These are phyloP conservation scores for Ceyx cyanopectus DNA, from an alignment of 2,113 vertebrate species.

Conservation along the genomic window DNA sequence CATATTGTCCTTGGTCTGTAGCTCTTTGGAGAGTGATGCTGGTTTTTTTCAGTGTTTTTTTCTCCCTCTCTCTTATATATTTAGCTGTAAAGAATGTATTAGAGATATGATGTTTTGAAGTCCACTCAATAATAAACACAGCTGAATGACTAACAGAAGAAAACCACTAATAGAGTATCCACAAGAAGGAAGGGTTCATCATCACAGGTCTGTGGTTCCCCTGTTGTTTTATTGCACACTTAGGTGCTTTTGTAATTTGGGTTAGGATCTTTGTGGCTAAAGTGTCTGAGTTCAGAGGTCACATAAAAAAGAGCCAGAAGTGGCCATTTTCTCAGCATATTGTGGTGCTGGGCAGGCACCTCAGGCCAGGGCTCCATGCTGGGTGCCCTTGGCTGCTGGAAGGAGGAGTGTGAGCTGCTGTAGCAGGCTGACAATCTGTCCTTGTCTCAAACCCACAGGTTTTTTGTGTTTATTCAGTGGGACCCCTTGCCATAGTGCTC, in stretches of 20 bases:
- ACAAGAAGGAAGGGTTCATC: background rate
- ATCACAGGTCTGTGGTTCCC: background rate
- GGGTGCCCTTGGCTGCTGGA: background rate
- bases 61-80: background rate
- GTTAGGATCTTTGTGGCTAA: background rate
- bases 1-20: background rate
- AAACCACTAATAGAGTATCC: background rate
- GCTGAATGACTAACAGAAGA: background rate
- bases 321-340: background rate
- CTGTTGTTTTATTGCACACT: background rate
- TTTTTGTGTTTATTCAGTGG: background rate
- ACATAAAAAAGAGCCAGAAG: background rate
- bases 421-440: background rate
- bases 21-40: background rate
- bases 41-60: background rate
- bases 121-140: background rate
- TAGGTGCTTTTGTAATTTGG: background rate
- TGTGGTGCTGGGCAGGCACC: background rate
- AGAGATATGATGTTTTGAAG: background rate
- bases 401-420: background rate
- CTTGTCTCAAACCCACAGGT: fast-evolving
- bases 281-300: background rate
- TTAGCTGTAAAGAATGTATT: too few species aligned
- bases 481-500: fast-evolving
- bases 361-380: background rate